phyloP scores from a whole-genome alignment of 1,140 invertebrate genomes.

The Eupristina koningsbergeri region DNA sequence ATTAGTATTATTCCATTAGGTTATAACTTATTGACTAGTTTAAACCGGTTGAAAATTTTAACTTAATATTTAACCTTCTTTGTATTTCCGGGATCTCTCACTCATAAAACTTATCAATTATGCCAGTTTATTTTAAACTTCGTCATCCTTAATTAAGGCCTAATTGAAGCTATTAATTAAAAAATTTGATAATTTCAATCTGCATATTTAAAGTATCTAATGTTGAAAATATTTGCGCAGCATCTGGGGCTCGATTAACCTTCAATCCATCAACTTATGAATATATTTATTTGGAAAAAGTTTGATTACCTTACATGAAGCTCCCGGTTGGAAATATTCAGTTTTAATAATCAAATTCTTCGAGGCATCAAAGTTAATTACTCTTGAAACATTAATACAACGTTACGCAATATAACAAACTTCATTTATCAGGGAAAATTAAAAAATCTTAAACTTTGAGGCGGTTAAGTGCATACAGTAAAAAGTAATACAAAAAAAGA shows the following conservation, averaged over 20 bases:
- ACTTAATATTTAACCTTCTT: no score
- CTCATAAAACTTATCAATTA: no score
- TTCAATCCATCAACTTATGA: not conserved
- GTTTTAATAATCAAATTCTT: no score
- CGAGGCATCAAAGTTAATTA: not conserved
- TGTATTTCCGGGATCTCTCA: no score
- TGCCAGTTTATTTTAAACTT: no score
- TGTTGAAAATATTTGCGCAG: not conserved
- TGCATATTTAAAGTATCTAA: not conserved
- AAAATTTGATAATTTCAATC: not conserved
- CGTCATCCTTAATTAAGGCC: no score
- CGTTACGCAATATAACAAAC: not conserved
- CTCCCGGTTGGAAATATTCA: no score
- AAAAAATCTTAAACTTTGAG: not conserved
- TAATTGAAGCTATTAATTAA: no score
- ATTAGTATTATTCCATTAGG: no score
- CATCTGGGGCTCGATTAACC: not conserved
- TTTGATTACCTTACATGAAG: no score
- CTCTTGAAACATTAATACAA: not conserved
- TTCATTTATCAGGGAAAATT: not conserved
- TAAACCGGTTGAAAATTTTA: not conserved
- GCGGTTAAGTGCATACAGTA: not conserved
- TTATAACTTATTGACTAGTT: not conserved
- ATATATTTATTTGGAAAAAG: no score
- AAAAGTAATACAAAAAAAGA: not conserved